Conservation (phyloP, 2,888 invertebrate genomes). For the Parapristionchus giblindavisi region DNA sequence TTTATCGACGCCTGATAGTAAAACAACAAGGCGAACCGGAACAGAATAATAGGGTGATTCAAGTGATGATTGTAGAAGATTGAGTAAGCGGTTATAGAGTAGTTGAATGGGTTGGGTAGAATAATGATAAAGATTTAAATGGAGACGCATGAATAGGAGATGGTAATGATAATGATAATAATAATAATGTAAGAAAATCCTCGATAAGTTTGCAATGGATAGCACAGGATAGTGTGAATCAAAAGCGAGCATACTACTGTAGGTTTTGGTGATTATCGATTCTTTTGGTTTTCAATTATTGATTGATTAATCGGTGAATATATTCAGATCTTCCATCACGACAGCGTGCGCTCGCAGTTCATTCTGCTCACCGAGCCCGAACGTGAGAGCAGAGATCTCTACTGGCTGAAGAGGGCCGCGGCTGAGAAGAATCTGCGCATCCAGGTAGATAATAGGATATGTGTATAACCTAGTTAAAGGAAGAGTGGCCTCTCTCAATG, state of each 20-base stretch:
- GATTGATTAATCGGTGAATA: neutral
- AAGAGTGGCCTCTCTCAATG: neutral
- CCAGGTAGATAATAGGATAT: constrained; percentile 37
- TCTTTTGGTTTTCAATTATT: neutral
- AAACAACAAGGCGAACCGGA: too few species aligned
- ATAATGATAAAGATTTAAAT: neutral
- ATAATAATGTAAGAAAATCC: neutral
- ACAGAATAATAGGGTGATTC: too few species aligned
- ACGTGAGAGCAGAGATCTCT: constrained; percentile 72
- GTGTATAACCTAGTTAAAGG: neutral
- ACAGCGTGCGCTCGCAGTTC: constrained; percentile 61
- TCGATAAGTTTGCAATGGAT: too few species aligned
- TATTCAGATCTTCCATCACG: constrained; percentile 68
- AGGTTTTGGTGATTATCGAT: neutral
- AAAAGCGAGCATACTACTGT: too few species aligned
- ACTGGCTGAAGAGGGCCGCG: constrained; percentile 66
- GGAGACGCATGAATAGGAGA: neutral
- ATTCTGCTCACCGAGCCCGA: constrained; percentile 71
- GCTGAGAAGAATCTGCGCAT: constrained; percentile 55
- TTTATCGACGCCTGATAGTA: too few species aligned
- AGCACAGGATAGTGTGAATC: too few species aligned
- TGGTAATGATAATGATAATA: neutral
- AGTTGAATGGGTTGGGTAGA: neutral
- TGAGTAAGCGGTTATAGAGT: neutral
- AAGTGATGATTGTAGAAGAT: too few species aligned